phyloP scores from a whole-genome alignment of 2,888 invertebrate genomes.

The Germaria angustata region DNA sequence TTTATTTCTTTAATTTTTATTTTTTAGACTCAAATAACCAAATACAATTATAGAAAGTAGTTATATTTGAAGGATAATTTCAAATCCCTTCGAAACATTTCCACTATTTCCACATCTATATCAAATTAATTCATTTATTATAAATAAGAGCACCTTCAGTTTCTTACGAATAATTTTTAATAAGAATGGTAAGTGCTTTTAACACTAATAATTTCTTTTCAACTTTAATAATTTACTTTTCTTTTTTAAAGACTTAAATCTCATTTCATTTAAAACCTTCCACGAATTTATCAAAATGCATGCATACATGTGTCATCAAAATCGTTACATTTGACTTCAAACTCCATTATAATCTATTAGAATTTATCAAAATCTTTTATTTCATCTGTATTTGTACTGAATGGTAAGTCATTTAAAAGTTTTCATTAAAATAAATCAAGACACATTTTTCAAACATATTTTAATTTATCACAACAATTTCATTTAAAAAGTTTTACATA shows the following conservation, averaged over 20 bases:
- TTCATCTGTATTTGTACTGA: background rate
- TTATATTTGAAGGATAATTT: background rate
- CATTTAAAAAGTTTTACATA: background rate
- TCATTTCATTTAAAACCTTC: background rate
- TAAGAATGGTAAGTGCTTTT: background rate
- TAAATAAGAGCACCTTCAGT: background rate
- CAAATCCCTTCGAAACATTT: background rate
- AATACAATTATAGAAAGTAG: too few species aligned
- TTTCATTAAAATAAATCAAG: background rate
- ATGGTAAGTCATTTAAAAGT: background rate
- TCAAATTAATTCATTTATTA: background rate
- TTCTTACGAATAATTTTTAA: background rate
- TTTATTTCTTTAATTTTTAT: background rate
- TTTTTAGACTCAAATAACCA: background rate
- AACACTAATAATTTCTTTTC: background rate
- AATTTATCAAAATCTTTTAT: background rate
- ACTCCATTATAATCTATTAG: background rate
- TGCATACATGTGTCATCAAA: background rate
- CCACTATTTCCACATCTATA: background rate
- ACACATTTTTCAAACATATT: background rate
- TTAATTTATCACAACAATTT: constrained; percentile 41
- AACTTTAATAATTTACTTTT: background rate
- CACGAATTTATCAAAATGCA: background rate
- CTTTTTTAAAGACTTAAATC: background rate
- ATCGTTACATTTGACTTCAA: background rate